phyloP scores from a whole-genome alignment of 2,888 invertebrate species.

The Achlya flavicornis region DNA sequence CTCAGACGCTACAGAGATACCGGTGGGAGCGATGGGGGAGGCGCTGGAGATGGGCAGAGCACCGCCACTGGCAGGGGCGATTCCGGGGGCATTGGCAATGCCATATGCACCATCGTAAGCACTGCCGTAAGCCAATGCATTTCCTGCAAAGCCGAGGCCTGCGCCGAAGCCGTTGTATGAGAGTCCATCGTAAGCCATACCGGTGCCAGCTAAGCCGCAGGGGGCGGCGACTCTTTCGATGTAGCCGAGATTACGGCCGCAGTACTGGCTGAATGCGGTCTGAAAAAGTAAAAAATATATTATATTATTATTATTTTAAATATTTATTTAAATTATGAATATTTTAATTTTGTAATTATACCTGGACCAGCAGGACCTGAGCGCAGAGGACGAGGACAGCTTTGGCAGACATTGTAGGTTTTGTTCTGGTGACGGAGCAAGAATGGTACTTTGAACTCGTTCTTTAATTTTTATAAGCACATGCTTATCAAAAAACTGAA shows the following conservation, averaged over 20 bases:
- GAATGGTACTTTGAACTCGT: too few species aligned
- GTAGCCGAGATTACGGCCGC: not conserved
- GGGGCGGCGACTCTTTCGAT: not conserved
- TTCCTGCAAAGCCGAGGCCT: constrained; percentile 3
- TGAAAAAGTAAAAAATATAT: constrained; percentile 11
- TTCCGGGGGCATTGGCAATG: too few species aligned
- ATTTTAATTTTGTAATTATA: not conserved
- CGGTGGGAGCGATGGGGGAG: constrained; percentile 47
- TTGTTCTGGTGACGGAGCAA: too few species aligned
- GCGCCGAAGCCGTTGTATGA: not conserved
- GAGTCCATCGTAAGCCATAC: constrained; percentile 8
- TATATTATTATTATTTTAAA: not conserved
- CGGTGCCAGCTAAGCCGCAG: not conserved
- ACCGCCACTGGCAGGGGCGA: constrained; percentile 22
- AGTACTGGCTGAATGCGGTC: constrained; percentile 13
- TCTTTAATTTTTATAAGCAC: too few species aligned
- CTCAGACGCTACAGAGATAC: constrained; percentile 47
- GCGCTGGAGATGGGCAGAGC: constrained; percentile 36
- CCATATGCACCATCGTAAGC: constrained; percentile 1
- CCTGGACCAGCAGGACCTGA: constrained; percentile 9
- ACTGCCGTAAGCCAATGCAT: not conserved
- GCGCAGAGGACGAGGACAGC: too few species aligned
- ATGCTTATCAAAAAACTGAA: not conserved
- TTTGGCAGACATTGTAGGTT: too few species aligned
- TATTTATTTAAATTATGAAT: too few species aligned